Conservation (phyloP, 2,113 vertebrate genomes). For the Macrotis lagotis region DNA sequence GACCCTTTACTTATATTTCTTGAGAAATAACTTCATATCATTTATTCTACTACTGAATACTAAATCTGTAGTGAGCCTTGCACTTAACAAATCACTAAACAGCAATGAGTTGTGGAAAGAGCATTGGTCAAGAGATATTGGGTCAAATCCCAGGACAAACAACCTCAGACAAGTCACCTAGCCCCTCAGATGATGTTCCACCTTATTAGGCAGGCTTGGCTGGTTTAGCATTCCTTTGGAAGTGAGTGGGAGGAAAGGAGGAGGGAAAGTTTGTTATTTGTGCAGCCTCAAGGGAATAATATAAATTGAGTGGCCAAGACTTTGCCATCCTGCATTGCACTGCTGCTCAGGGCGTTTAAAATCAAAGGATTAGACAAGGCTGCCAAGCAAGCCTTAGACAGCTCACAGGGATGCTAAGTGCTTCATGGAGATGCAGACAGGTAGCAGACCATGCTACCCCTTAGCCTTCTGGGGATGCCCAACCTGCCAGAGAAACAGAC, state of each 20-base stretch:
- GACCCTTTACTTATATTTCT: background rate
- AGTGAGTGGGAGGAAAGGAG: background rate
- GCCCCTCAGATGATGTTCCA: background rate
- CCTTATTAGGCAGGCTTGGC: background rate
- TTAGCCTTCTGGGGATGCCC: background rate
- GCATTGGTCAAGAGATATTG: background rate
- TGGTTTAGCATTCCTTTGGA: background rate
- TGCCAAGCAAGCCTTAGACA: background rate
- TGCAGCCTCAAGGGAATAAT: background rate
- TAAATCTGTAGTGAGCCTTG: background rate
- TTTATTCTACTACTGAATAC: background rate
- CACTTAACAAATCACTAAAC: background rate
- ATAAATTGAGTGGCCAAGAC: background rate
- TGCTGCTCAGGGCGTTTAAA: background rate
- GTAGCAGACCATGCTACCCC: background rate
- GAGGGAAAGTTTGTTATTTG: background rate
- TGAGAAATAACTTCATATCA: background rate
- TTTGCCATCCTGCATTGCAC: background rate
- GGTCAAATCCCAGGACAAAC: background rate
- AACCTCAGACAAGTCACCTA: background rate
- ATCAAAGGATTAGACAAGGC: background rate
- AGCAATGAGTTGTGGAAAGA: background rate
- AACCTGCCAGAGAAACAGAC: background rate
- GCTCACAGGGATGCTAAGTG: background rate
- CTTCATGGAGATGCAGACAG: no score